Conservation (phyloP, 23 tunicate genomes). For the Trididemnum nubilum region DNA sequence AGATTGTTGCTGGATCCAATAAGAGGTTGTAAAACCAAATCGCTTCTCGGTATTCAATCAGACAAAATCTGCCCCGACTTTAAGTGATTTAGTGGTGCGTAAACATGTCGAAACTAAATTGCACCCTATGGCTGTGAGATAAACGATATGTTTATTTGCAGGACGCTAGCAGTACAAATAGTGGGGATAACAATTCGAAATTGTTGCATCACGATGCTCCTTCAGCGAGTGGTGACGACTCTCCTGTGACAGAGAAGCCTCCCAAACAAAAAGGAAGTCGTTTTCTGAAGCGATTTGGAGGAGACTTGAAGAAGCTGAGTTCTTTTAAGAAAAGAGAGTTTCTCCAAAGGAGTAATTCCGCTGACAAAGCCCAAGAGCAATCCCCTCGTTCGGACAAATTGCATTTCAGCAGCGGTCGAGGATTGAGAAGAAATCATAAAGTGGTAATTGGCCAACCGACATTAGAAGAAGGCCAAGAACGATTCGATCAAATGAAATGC, state of each 20-base stretch:
- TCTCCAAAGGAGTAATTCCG: conserved; percentile 25
- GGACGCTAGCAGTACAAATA: background rate
- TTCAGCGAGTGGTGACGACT: background rate
- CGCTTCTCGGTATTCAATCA: too few relatives aligned
- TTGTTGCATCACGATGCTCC: background rate
- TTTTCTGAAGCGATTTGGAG: conserved; percentile 57
- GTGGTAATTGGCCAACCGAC: conserved; percentile 57
- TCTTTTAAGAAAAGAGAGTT: conserved; percentile 53
- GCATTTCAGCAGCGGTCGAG: background rate
- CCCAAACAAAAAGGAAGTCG: conserved; percentile 30
- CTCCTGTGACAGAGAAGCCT: background rate
- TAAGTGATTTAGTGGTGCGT: too few relatives aligned
- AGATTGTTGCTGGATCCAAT: background rate
- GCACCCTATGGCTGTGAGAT: too few relatives aligned
- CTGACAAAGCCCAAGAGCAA: conserved; percentile 15
- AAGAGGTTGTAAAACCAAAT: background rate
- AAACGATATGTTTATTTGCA: too few relatives aligned
- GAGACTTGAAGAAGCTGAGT: conserved; percentile 52
- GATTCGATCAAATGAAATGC: conserved; percentile 55
- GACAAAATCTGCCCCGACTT: too few relatives aligned
- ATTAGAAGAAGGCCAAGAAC: conserved; percentile 56
- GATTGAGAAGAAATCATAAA: conserved; percentile 15
- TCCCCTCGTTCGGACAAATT: background rate
- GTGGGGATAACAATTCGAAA: background rate
- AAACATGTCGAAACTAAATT: too few relatives aligned